Conservation (phyloP, 2,113 vertebrate genomes). For the Pardalotus punctatus region DNA sequence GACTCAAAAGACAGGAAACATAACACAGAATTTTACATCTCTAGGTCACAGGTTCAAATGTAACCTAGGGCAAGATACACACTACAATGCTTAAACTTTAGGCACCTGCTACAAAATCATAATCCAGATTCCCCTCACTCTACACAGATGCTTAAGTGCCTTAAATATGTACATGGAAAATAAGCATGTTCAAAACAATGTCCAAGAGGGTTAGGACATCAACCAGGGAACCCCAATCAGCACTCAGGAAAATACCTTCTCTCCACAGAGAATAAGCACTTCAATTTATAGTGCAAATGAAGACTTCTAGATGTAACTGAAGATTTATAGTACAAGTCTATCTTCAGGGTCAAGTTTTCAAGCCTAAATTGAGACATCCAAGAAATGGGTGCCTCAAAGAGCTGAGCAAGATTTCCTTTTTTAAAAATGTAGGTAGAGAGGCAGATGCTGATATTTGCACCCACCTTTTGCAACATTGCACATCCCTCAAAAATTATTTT, state of each 20-base stretch:
- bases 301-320: not conserved
- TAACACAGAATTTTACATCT: not conserved
- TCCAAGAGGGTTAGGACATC: not conserved
- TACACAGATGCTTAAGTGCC: not conserved
- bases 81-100: not conserved
- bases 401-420: not conserved
- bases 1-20: not conserved
- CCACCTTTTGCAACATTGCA: not conserved
- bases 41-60: not conserved
- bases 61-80: not conserved
- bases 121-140: not conserved
- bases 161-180: not conserved
- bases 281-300: not conserved
- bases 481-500: not conserved
- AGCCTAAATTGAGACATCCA: not conserved
- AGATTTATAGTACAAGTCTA: not conserved
- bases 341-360: not conserved
- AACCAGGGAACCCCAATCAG: not conserved
- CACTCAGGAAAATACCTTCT: not conserved
- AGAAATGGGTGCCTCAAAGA: not conserved
- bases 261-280: not conserved
- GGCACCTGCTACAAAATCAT: not conserved
- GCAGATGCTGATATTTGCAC: not conserved
- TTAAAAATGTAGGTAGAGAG: not conserved
- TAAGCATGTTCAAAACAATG: not conserved